Evolutionary conservation across 35 echinoderm and acorn worm genomes (phyloP), one percentile per base, ranked within the genome.

Genomic region (Amphiura filiformis): DNA sequence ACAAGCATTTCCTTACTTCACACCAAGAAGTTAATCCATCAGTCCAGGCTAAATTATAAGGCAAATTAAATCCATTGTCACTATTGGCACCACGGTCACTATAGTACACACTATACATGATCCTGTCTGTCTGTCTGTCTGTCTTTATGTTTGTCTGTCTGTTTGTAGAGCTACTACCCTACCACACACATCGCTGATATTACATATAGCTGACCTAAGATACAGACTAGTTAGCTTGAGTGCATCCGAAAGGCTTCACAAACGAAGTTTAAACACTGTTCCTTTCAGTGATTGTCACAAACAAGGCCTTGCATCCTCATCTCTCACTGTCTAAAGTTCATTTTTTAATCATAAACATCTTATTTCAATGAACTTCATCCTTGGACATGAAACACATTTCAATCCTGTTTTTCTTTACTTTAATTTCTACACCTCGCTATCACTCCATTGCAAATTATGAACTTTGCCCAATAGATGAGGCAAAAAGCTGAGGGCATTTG

Each of bases 21-120:
- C 61, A 70, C 61, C 61, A 70, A 70, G 61, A 70, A 13, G 61
- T 70, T 70, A 70, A 70, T 70, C 61, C 61, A 70, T 70, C 61
- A 11, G 61, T 70, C 61, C 61, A 70, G 26, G 61, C 61, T 23
- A 70, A n/a, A 30, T 70, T 70, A 70, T 70, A 70, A 30, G 61
- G 61, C 61, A 70, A 30, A 70, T 70, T 70, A 70, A 70, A 70
- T 70, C 61, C 61, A 70, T 70, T 70, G 26, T 23, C 61, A n/a
- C 61, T 70, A 70, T 23, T 70, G 20, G 7, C 44, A n/a, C n/a
- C n/a, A n/a, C n/a, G n/a, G 26, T 70, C 26, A 23, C 61, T 70
- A 70, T 70, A 70, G 28, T 70, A 70, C 26, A 70, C 61, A n/a
- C 61, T 70, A 23, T 70, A 70, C 61, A 70, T 70, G 61, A 13